A percentile compares a stretch with the other conserved stretches of the same genome.
These are phyloP conservation scores for Pithys albifrons DNA, from an alignment of 2,113 vertebrate genomes.

Conservation along the genomic window DNA sequence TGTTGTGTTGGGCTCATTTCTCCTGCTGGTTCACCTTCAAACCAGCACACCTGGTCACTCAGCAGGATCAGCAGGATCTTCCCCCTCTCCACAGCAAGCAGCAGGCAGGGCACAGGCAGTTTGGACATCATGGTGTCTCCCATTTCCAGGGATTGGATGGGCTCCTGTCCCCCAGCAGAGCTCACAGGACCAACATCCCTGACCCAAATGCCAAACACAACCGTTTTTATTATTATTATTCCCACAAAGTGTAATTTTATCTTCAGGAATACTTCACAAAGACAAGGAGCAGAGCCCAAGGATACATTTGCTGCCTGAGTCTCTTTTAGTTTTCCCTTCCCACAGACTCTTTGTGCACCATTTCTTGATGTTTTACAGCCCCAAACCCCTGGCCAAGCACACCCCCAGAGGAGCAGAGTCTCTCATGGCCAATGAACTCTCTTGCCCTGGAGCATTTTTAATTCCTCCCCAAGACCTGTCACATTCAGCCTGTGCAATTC, in stretches of 20 bases:
- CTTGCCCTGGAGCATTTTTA: neutral
- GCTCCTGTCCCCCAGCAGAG: neutral
- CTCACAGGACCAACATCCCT: neutral
- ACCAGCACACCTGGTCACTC: neutral
- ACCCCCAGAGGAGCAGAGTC: neutral
- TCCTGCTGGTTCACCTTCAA: too few relatives aligned
- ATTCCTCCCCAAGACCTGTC: neutral
- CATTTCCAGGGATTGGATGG: neutral
- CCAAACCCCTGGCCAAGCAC: neutral
- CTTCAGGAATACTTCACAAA: fast-evolving
- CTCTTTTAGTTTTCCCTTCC: neutral
- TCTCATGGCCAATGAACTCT: neutral
- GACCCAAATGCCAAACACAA: neutral
- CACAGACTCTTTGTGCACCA: neutral
- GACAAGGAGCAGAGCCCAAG: neutral
- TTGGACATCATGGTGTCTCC: neutral
- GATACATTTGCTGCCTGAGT: neutral
- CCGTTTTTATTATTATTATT: neutral
- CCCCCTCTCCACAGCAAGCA: neutral
- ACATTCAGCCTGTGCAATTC: neutral
- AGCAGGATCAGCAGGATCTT: neutral
- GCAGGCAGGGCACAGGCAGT: neutral
- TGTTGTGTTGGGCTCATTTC: too few relatives aligned
- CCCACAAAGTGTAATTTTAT: neutral
- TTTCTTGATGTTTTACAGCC: neutral